Evolutionary conservation across 2,888 invertebrate genomes (phyloP).

Genomic region (Nudaria mundana): DNA sequence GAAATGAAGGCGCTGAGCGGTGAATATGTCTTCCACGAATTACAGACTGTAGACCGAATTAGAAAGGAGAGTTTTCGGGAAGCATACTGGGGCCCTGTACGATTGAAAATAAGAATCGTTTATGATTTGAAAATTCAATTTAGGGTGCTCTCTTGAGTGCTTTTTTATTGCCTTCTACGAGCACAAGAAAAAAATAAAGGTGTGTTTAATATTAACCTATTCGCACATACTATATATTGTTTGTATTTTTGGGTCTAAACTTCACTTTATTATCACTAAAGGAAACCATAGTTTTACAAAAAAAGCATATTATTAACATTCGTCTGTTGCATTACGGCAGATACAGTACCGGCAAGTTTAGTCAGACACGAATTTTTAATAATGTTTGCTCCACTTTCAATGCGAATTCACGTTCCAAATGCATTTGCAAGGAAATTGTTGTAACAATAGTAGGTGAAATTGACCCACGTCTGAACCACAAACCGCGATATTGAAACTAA

Average conservation of each 20-base stretch:
- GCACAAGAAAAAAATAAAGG: no score
- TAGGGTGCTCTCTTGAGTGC: slow-evolving; percentile 12
- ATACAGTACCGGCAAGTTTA: not conserved
- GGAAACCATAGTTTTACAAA: no score
- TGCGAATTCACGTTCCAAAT: slow-evolving; percentile 23
- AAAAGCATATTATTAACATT: no score
- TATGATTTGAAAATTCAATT: slow-evolving; percentile 25
- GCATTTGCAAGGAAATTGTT: slow-evolving; percentile 18
- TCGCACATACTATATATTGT: no score
- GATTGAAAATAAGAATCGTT: slow-evolving; percentile 4
- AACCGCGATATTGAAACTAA: slow-evolving; percentile 27
- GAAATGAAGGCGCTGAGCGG: slow-evolving; percentile 40
- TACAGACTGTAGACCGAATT: slow-evolving; percentile 11
- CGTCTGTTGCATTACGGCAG: no score
- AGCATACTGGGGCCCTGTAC: slow-evolving; percentile 16
- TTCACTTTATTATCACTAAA: no score
- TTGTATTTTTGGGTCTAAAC: no score
- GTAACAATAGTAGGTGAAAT: slow-evolving; percentile 24
- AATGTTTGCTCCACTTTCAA: slow-evolving; percentile 19
- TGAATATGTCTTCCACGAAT: slow-evolving; percentile 24
- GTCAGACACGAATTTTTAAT: slow-evolving; percentile 4
- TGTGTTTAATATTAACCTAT: no score
- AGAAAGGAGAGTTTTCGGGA: slow-evolving; percentile 17
- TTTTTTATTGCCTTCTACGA: not conserved
- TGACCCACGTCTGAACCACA: slow-evolving; percentile 26